These are phyloP conservation scores for Choristoneura fumiferana DNA, from an alignment of 1,140 invertebrate genomes.

Conservation along the genomic window DNA sequence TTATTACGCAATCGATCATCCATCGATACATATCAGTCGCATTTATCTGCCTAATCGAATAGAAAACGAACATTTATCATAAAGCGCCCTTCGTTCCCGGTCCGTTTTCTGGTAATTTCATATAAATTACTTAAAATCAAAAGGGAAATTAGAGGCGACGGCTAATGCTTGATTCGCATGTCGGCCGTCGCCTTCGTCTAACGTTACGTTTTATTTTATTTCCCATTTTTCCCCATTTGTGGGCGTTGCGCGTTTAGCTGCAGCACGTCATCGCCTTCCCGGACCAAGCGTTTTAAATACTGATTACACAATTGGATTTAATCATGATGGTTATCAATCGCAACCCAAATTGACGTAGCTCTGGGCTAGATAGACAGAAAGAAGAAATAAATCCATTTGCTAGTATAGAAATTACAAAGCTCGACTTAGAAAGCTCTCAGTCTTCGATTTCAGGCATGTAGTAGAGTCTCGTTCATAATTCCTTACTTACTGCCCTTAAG, in stretches of 20 bases:
- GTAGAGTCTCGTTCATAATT: no score
- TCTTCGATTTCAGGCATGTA: no score
- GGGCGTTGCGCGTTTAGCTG: slow-evolving; percentile 62
- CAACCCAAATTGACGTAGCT: no score
- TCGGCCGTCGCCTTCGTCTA: slow-evolving; percentile 44
- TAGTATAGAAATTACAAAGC: no score
- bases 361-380: no score
- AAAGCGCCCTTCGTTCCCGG: slow-evolving; percentile 38
- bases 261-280: slow-evolving; percentile 50
- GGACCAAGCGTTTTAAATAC: neutral
- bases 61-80: slow-evolving; percentile 59
- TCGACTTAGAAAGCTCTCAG: no score
- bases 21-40: slow-evolving; percentile 45
- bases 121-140: slow-evolving; percentile 75
- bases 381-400: no score
- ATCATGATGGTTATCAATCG: no score
- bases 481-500: no score
- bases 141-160: slow-evolving; percentile 56
- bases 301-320: slow-evolving; percentile 1
- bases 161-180: slow-evolving; percentile 70
- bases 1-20: slow-evolving; percentile 53
- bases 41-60: slow-evolving; percentile 62
- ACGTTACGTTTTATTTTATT: slow-evolving; percentile 64
- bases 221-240: slow-evolving; percentile 48
- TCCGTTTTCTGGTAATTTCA: slow-evolving; percentile 58